A percentile compares a stretch with the other conserved stretches of the same genome.
Conservation (phyloP, 64 coral and sea anemone species). For the Trachythela sp. region DNA sequence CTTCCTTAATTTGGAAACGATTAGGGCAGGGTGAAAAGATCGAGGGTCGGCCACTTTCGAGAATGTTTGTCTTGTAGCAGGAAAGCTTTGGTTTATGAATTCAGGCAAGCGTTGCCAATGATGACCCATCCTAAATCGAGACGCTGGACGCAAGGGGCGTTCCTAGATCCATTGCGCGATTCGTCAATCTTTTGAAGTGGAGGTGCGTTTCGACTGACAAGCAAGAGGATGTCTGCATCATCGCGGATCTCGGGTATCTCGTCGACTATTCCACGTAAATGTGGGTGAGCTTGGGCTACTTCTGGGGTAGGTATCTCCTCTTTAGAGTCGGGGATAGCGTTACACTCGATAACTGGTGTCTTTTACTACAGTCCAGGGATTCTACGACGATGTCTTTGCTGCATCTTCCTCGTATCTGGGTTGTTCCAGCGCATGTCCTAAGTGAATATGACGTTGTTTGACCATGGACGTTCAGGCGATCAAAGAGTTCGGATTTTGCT, state of each 20-base stretch:
- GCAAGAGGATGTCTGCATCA: background rate
- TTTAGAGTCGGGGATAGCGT: background rate
- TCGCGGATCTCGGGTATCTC: background rate
- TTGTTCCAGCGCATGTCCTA: constrained; percentile 38
- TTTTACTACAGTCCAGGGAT: background rate
- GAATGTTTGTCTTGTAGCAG: background rate
- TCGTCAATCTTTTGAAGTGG: background rate
- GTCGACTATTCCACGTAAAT: constrained; percentile 18
- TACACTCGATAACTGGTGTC: constrained; percentile 5
- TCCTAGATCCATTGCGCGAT: background rate
- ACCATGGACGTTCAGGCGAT: background rate
- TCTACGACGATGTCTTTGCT: constrained; percentile 45
- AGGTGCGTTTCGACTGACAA: background rate
- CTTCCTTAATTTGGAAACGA: background rate
- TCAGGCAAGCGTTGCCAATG: background rate
- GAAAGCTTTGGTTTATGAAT: background rate
- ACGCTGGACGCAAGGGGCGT: background rate
- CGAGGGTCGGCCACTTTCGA: background rate
- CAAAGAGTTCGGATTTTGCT: constrained; percentile 29
- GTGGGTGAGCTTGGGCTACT: constrained; percentile 38
- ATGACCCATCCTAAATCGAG: background rate
- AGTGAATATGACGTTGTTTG: constrained; percentile 34
- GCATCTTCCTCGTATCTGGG: constrained; percentile 32
- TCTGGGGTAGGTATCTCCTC: constrained; percentile 38
- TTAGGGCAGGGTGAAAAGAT: background rate